A percentile compares a stretch with the other conserved stretches of the same genome.
Evolutionary conservation across 1,140 invertebrate species (phyloP).

Genomic region (Phortica variegata): DNA sequence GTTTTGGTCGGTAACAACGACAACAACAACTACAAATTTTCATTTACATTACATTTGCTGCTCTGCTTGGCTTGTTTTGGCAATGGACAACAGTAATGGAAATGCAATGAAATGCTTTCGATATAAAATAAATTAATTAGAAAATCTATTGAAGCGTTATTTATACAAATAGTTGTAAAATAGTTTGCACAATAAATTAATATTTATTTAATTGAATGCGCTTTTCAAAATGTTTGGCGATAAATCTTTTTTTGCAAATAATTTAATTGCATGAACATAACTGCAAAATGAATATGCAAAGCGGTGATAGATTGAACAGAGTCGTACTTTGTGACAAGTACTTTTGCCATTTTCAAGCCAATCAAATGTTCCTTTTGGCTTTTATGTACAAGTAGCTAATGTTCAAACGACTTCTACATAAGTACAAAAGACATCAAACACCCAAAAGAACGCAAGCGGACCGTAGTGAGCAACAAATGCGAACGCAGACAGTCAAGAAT

Average conservation of each 20-base stretch:
- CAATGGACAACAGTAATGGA: conserved; percentile 7
- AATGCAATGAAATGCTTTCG: conserved; percentile 6
- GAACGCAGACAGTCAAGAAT: too few relatives aligned
- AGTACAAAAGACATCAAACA: too few relatives aligned
- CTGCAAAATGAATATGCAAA: too few relatives aligned
- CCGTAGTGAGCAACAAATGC: too few relatives aligned
- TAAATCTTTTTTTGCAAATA: too few relatives aligned
- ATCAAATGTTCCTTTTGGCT: conserved; percentile 6
- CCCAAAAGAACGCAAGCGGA: too few relatives aligned
- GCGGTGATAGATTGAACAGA: too few relatives aligned
- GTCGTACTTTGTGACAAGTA: too few relatives aligned
- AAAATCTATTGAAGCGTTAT: conserved; percentile 34
- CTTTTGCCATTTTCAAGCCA: too few relatives aligned
- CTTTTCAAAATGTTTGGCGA: too few relatives aligned
- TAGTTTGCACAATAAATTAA: conserved; percentile 3
- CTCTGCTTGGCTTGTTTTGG: not conserved
- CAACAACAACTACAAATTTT: too few relatives aligned
- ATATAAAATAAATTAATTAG: conserved; percentile 47
- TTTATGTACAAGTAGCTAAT: conserved; percentile 6
- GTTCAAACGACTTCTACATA: conserved; percentile 17
- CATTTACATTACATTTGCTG: conserved; percentile 10
- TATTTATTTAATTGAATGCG: conserved; percentile 3
- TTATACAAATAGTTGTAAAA: conserved; percentile 25
- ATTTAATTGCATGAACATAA: too few relatives aligned
- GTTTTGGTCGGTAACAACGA: conserved; percentile 16